phyloP scores from a whole-genome alignment of 2,888 invertebrate species.

The Idaea straminata region DNA sequence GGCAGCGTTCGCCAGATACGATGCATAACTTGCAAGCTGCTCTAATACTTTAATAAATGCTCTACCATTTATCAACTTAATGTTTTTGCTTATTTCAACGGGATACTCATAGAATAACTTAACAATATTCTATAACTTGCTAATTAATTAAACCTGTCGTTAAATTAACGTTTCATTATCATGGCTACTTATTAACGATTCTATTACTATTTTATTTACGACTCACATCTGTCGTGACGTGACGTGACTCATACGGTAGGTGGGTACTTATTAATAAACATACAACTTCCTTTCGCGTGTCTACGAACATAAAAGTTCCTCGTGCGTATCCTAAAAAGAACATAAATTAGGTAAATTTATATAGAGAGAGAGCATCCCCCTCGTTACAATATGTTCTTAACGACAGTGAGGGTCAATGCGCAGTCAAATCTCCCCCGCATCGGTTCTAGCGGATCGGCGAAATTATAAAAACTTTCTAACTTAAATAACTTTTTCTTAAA shows the following conservation, averaged over 20 bases:
- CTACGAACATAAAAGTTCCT: slow-evolving; percentile 72
- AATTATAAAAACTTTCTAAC: slow-evolving; percentile 79
- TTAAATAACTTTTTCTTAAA: slow-evolving; percentile 75
- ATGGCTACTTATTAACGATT: slow-evolving; percentile 56
- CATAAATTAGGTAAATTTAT: slow-evolving; percentile 79
- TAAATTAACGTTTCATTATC: slow-evolving; percentile 38
- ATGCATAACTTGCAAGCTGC: slow-evolving; percentile 25
- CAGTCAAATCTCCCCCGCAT: slow-evolving; percentile 66
- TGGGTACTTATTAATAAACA: slow-evolving; percentile 67
- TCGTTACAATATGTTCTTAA: slow-evolving; percentile 75
- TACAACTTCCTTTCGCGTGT: slow-evolving; percentile 76
- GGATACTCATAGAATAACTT: slow-evolving; percentile 22
- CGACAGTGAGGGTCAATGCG: slow-evolving; percentile 70
- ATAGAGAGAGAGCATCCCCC: slow-evolving; percentile 76
- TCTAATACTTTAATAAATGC: slow-evolving; percentile 24
- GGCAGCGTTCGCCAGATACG: slow-evolving; percentile 12
- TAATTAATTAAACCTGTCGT: slow-evolving; percentile 35
- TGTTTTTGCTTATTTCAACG: slow-evolving; percentile 24
- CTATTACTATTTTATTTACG: slow-evolving; percentile 52
- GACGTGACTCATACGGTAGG: slow-evolving; percentile 58
- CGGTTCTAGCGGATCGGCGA: slow-evolving; percentile 60
- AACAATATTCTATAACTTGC: slow-evolving; percentile 23
- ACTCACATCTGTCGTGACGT: slow-evolving; percentile 40
- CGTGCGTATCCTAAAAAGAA: slow-evolving; percentile 76
- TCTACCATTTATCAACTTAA: slow-evolving; percentile 25